Evolutionary conservation across 1,140 invertebrate species (phyloP).

Genomic region (Polyergus mexicanus): DNA sequence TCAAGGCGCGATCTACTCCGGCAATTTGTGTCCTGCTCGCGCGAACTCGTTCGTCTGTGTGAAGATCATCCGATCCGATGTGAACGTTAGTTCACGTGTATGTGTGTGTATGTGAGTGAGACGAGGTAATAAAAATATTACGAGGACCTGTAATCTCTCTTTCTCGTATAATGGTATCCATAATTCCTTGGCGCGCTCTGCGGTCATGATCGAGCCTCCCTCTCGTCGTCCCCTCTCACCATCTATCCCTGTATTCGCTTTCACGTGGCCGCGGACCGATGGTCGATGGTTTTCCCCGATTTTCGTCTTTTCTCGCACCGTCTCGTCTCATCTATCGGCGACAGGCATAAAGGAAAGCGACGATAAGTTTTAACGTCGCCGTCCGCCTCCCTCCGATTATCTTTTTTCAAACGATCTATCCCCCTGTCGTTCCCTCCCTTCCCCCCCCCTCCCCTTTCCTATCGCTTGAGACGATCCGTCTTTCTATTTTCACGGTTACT

Average conservation of each 20-base stretch:
- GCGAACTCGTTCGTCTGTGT: conserved; percentile 16
- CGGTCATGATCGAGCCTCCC: conserved; percentile 72
- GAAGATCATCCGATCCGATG: conserved; percentile 15
- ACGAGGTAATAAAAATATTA: conserved; percentile 81
- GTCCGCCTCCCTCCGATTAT: conserved; percentile 11
- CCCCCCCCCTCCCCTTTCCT: too few species aligned
- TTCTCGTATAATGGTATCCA: conserved; percentile 80
- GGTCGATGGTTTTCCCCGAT: conserved; percentile 45
- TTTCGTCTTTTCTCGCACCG: conserved; percentile 21
- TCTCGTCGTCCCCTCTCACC: not conserved
- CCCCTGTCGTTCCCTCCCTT: not conserved
- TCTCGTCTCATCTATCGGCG: conserved; percentile 43
- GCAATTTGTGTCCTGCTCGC: conserved; percentile 64
- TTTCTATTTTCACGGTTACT: conserved; percentile 46
- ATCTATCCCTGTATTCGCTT: not conserved
- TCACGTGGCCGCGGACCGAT: conserved; percentile 21
- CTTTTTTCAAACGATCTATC: conserved; percentile 49
- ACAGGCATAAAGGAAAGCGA: conserved; percentile 55
- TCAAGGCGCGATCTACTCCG: conserved; percentile 60
- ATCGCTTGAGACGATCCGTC: not conserved
- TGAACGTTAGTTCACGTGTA: conserved; percentile 64
- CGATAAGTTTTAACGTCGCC: conserved; percentile 61
- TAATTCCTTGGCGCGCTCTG: conserved; percentile 76
- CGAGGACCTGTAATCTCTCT: conserved; percentile 79
- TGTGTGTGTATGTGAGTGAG: conserved; percentile 19